Evolutionary conservation across 2,797 vertebrate species (phyloP).

Genomic region (Microctenopoma stevenorrisi): DNA sequence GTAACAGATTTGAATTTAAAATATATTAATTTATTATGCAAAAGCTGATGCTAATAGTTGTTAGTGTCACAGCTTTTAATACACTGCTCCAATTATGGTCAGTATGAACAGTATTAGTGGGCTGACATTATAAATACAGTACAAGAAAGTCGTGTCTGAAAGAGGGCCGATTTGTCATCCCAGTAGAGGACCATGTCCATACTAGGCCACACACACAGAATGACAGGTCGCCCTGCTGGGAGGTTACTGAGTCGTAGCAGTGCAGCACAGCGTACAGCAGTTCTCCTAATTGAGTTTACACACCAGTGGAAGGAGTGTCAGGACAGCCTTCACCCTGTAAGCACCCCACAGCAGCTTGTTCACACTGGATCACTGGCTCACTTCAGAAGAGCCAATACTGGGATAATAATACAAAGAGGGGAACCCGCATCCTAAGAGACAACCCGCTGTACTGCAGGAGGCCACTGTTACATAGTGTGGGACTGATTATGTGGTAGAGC

Average conservation of each 20-base stretch:
- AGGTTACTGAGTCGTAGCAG: conserved; percentile 46
- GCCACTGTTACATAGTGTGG: conserved; percentile 14
- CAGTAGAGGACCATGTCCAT: conserved; percentile 33
- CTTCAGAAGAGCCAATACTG: conserved; percentile 33
- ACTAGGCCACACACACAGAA: conserved; percentile 33
- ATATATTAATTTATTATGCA: not conserved
- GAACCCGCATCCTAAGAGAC: conserved; percentile 11
- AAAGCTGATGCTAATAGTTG: not conserved
- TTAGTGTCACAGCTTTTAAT: not conserved
- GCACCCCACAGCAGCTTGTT: conserved; percentile 21
- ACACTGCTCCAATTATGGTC: conserved; percentile 19
- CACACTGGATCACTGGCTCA: conserved; percentile 37
- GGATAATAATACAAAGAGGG: conserved; percentile 40
- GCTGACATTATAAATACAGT: not conserved
- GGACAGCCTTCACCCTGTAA: conserved; percentile 31
- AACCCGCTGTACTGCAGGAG: conserved; percentile 8
- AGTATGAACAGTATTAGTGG: not conserved
- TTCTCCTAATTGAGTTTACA: conserved; percentile 60
- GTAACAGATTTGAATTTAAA: too few relatives aligned
- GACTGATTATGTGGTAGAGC: conserved; percentile 6
- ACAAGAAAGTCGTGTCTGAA: conserved; percentile 7
- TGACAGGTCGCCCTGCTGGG: conserved; percentile 50
- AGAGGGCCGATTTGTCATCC: conserved; percentile 35
- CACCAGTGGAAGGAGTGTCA: conserved; percentile 48
- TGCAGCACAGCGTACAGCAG: conserved; percentile 19